Conservation (phyloP, 2,888 invertebrate genomes). For the Eupithecia vulgata region DNA sequence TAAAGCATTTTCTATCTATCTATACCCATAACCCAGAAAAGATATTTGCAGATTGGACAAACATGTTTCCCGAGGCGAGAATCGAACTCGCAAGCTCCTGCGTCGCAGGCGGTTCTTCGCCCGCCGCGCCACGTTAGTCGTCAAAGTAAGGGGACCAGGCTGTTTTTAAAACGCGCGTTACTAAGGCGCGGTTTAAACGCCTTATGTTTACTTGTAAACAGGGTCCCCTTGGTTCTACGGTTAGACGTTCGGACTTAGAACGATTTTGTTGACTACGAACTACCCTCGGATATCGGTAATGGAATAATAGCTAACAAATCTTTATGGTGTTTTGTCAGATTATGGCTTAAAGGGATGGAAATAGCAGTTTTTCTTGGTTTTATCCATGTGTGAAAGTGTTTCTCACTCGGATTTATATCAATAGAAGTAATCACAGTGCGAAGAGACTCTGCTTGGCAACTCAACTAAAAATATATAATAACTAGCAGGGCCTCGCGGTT, state of each 20-base stretch:
- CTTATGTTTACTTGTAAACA: neutral
- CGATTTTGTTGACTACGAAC: neutral
- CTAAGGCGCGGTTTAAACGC: neutral
- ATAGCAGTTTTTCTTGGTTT: neutral
- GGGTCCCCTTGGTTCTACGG: neutral
- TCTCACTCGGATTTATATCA: neutral
- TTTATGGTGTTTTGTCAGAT: neutral
- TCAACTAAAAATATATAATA: no score
- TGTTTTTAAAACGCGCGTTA: neutral
- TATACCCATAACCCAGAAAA: no score
- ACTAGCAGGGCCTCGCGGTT: no score
- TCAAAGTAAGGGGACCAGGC: no score
- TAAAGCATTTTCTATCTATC: no score
- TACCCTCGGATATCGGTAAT: neutral
- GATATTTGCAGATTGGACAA: no score
- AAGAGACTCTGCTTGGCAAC: no score
- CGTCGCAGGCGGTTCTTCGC: no score
- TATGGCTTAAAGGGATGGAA: neutral
- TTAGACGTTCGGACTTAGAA: neutral
- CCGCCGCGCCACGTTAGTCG: no score
- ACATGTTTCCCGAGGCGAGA: no score
- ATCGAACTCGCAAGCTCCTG: no score
- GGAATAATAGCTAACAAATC: constrained; percentile 11
- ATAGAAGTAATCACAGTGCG: neutral
- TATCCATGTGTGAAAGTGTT: neutral